Conservation (phyloP, 2,797 vertebrate genomes). For the Pangasius djambal region DNA sequence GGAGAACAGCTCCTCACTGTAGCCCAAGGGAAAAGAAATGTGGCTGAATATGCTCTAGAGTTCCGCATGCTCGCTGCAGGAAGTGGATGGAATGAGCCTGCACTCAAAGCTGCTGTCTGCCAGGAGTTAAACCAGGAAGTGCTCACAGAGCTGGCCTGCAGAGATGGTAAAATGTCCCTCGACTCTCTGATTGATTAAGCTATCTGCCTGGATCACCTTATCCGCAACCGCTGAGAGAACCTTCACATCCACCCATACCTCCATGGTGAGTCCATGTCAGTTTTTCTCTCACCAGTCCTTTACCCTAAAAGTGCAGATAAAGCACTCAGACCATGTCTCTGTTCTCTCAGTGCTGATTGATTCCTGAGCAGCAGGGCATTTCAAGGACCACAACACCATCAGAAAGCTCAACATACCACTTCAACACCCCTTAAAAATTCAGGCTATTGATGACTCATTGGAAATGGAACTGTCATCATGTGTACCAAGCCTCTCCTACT, state of each 20-base stretch:
- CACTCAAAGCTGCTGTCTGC: neutral
- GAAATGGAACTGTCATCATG: neutral
- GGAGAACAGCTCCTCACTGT: neutral
- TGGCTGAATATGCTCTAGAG: neutral
- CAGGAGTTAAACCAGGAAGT: neutral
- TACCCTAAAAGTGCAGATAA: neutral
- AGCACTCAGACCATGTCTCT: neutral
- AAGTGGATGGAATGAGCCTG: neutral
- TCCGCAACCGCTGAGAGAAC: neutral
- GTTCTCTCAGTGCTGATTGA: neutral
- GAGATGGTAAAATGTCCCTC: neutral
- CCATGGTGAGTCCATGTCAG: neutral
- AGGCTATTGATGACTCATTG: neutral
- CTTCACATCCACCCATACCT: neutral
- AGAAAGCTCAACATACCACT: neutral
- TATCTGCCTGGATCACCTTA: neutral
- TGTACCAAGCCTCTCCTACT: too few relatives aligned
- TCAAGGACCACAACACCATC: neutral
- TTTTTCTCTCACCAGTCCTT: neutral
- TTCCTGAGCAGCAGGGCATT: neutral
- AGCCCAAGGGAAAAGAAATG: neutral
- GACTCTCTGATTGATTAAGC: neutral
- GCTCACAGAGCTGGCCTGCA: neutral
- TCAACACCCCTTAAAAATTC: neutral
- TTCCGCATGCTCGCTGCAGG: neutral